phyloP scores from a whole-genome alignment of 2,797 vertebrate genomes.

The Sandelia bainsii region DNA sequence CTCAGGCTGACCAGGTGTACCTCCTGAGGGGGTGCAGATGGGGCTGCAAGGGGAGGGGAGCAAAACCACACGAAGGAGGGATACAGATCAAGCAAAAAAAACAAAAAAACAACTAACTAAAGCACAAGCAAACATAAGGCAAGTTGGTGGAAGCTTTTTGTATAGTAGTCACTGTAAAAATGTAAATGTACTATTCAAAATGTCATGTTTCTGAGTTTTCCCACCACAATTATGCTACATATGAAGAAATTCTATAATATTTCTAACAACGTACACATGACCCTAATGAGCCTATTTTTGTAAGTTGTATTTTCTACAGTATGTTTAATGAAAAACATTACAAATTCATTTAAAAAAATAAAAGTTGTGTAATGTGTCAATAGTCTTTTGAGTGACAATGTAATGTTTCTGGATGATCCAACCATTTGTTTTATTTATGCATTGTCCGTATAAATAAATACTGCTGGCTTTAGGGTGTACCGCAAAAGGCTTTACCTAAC shows the following conservation, averaged over 20 bases:
- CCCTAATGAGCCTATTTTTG: neutral
- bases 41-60: conserved; percentile 89
- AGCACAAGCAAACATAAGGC: conserved; percentile 61
- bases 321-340: too few relatives aligned
- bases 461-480: neutral
- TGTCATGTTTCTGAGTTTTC: neutral
- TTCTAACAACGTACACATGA: neutral
- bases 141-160: conserved; percentile 68
- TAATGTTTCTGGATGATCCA: neutral
- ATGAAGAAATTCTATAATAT: neutral
- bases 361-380: too few relatives aligned
- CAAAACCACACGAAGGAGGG: conserved; percentile 77
- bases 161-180: conserved; percentile 14
- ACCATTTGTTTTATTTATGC: neutral
- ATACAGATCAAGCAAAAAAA: conserved; percentile 79
- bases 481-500: neutral
- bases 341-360: neutral
- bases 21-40: conserved; percentile 97
- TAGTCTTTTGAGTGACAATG: too few relatives aligned
- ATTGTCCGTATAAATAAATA: neutral
- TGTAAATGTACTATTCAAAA: conserved; percentile 16
- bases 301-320: too few relatives aligned
- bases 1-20: conserved; percentile 93
- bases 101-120: conserved; percentile 49
- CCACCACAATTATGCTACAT: neutral